phyloP scores from a whole-genome alignment of 2,113 vertebrate species.

The Amia ocellicauda region DNA sequence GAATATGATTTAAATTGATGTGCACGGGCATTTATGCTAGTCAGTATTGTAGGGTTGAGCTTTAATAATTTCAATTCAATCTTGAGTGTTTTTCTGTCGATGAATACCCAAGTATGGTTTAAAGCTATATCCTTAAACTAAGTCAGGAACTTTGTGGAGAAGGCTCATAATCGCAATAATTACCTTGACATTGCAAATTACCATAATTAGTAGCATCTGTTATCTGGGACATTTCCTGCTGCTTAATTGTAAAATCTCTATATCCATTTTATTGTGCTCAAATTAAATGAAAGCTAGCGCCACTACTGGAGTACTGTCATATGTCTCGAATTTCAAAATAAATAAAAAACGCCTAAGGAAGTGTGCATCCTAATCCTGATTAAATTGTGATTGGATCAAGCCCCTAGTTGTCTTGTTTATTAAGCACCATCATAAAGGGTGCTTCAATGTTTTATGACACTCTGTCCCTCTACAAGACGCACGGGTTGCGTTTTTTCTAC shows the following conservation, averaged over 20 bases:
- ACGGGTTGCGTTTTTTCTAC: neutral
- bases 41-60: no score
- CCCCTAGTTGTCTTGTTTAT: neutral
- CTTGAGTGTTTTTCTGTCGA: no score
- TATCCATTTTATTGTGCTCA: neutral
- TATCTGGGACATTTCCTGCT: neutral
- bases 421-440: no score
- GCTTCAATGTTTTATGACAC: no score
- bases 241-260: neutral
- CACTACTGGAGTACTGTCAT: neutral
- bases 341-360: neutral
- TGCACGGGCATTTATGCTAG: no score
- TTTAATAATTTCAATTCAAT: no score
- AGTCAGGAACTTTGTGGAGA: conserved; percentile 1
- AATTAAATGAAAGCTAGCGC: conserved; percentile 1
- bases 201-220: neutral
- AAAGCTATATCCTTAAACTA: neutral
- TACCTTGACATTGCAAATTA: neutral
- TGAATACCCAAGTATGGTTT: no score
- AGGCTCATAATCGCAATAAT: neutral
- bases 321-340: no score
- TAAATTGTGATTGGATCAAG: neutral
- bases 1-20: no score
- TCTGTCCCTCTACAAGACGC: neutral
- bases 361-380: neutral